Conservation (phyloP, 2,888 invertebrate species). For the Cetonia aurata region DNA sequence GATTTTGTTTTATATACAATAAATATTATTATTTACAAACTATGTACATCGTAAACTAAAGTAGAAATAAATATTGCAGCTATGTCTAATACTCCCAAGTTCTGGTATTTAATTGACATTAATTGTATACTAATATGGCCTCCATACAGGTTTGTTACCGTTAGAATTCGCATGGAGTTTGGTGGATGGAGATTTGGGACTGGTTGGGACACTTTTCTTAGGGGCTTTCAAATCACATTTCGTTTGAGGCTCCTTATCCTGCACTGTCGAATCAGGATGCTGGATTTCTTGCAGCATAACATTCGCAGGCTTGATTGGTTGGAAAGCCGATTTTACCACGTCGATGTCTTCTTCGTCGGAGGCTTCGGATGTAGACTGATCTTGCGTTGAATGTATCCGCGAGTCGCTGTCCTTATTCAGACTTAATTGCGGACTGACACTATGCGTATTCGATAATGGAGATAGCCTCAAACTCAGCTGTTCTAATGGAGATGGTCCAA, state of each 20-base stretch:
- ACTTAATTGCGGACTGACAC: slow-evolving; percentile 68
- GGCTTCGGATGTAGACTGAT: slow-evolving; percentile 70
- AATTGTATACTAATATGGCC: slow-evolving; percentile 73
- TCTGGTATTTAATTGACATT: neutral
- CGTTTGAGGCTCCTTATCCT: slow-evolving; percentile 64
- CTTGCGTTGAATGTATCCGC: slow-evolving; percentile 75
- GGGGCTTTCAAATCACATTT: slow-evolving; percentile 73
- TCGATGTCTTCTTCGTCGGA: slow-evolving; percentile 78
- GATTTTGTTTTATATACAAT: slow-evolving; percentile 11
- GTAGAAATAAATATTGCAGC: slow-evolving; percentile 36
- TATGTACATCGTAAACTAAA: slow-evolving; percentile 24
- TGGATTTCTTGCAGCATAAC: slow-evolving; percentile 69
- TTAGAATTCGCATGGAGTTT: slow-evolving; percentile 68
- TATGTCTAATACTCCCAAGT: neutral
- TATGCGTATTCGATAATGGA: slow-evolving; percentile 71
- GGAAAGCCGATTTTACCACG: slow-evolving; percentile 82
- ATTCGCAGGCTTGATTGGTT: slow-evolving; percentile 75
- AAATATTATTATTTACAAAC: slow-evolving; percentile 9
- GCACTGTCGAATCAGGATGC: slow-evolving; percentile 73
- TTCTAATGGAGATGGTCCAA: slow-evolving; percentile 62
- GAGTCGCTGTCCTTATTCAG: slow-evolving; percentile 63
- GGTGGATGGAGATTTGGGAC: slow-evolving; percentile 68
- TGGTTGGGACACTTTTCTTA: slow-evolving; percentile 57
- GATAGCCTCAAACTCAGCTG: slow-evolving; percentile 65
- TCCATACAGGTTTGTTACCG: slow-evolving; percentile 79